A percentile compares a stretch with the other conserved stretches of the same genome.
These are phyloP conservation scores for Norana najaformis DNA, from an alignment of 2,888 invertebrate genomes.

Conservation along the genomic window DNA sequence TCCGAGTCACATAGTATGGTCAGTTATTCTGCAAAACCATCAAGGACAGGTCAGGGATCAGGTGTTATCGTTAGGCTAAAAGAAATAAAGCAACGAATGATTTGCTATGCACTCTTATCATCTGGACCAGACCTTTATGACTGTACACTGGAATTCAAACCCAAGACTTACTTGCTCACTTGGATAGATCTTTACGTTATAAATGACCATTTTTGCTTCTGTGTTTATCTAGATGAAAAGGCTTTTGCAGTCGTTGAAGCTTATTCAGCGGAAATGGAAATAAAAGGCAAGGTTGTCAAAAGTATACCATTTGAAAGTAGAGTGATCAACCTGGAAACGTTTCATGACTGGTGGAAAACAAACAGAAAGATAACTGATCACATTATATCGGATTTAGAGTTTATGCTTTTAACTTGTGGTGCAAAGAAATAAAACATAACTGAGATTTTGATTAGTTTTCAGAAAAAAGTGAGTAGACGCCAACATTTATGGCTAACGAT, in stretches of 20 bases:
- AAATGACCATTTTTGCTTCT: background rate
- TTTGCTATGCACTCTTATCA: background rate
- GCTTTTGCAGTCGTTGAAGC: slow-evolving; percentile 6
- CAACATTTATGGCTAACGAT: too few species aligned
- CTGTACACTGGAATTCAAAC: too few species aligned
- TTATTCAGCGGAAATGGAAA: background rate
- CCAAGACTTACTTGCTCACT: too few species aligned
- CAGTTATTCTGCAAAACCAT: background rate
- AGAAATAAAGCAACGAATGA: background rate
- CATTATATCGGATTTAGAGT: background rate
- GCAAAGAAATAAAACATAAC: background rate
- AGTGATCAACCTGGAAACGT: slow-evolving; percentile 1
- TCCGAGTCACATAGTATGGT: too few species aligned
- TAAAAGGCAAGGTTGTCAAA: background rate
- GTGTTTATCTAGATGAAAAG: background rate
- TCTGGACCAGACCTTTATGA: too few species aligned
- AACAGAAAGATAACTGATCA: background rate
- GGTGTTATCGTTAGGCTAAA: background rate
- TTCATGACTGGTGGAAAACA: slow-evolving; percentile 16
- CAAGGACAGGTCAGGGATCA: background rate
- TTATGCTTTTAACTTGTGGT: slow-evolving; percentile 10
- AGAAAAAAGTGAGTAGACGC: background rate
- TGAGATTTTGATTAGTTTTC: background rate
- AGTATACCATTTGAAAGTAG: background rate
- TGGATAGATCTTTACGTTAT: background rate